Percentiles rank a stretch among this genome's conserved stretches.
phyloP scores from a whole-genome alignment of 1,140 invertebrate genomes.

The Lerema accius region DNA sequence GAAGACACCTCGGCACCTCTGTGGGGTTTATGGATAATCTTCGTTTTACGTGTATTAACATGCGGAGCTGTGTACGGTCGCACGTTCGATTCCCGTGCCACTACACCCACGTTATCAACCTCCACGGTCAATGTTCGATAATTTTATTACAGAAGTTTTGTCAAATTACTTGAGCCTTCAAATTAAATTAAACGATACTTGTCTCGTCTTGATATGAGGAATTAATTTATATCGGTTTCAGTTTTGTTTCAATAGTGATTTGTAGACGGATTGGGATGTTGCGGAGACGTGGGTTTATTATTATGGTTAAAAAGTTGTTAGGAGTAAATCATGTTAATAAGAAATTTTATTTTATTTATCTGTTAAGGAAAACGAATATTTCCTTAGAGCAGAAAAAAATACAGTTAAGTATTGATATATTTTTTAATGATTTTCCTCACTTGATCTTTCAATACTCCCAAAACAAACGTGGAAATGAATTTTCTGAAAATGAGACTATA shows the following conservation, averaged over 20 bases:
- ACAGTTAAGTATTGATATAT: too few relatives aligned
- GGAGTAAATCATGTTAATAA: too few relatives aligned
- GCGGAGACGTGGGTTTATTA: too few relatives aligned
- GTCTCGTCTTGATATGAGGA: slow-evolving; percentile 63
- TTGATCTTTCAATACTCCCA: too few relatives aligned
- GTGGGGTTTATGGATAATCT: slow-evolving; percentile 77
- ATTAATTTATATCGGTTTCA: slow-evolving; percentile 59
- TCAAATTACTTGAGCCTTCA: slow-evolving; percentile 76
- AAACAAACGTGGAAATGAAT: too few relatives aligned
- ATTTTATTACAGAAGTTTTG: slow-evolving; percentile 82
- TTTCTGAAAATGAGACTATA: too few relatives aligned
- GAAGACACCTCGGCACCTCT: slow-evolving; percentile 77
- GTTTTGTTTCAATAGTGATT: slow-evolving; percentile 36
- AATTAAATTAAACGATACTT: slow-evolving; percentile 79
- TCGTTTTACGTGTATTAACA: slow-evolving; percentile 73
- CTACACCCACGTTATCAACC: slow-evolving; percentile 58
- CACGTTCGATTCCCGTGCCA: slow-evolving; percentile 50
- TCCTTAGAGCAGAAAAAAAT: too few relatives aligned
- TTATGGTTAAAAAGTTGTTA: too few relatives aligned
- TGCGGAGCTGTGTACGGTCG: slow-evolving; percentile 67
- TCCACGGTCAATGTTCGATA: slow-evolving; percentile 74
- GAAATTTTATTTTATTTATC: too few relatives aligned
- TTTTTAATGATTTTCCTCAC: too few relatives aligned
- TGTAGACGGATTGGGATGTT: slow-evolving; percentile 1
- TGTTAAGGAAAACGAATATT: too few relatives aligned